Evolutionary conservation across 2,888 invertebrate genomes (phyloP).

Genomic region (Chaetoderma sp.): DNA sequence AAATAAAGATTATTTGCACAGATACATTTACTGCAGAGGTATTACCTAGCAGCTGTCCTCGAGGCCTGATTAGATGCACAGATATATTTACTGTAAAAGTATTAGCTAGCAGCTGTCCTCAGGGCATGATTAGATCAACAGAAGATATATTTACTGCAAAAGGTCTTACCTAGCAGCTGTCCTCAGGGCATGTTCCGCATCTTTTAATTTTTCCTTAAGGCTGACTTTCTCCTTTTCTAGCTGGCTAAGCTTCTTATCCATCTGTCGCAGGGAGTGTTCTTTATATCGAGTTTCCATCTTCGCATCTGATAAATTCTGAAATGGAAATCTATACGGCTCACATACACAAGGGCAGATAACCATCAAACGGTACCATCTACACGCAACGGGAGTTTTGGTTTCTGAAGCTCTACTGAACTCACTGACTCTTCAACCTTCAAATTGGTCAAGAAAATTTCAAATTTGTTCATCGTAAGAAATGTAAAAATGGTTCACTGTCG

Average conservation of each 20-base stretch:
- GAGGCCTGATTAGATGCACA: too few species aligned
- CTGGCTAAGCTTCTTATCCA: constrained; percentile 54
- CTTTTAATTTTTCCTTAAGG: constrained; percentile 54
- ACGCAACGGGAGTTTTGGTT: background rate
- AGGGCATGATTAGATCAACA: background rate
- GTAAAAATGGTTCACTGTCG: too few species aligned
- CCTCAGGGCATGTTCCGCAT: constrained; percentile 64
- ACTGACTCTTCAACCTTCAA: too few species aligned
- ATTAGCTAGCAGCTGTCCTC: background rate
- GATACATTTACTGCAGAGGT: too few species aligned
- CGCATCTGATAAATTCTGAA: constrained; percentile 55
- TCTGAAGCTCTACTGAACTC: too few species aligned
- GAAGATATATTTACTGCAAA: background rate
- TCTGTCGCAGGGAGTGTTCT: constrained; percentile 59
- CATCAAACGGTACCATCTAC: background rate
- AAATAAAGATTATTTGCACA: too few species aligned
- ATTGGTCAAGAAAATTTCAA: too few species aligned
- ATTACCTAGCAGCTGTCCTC: too few species aligned
- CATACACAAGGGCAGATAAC: background rate
- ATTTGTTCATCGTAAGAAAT: too few species aligned
- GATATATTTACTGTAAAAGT: too few species aligned
- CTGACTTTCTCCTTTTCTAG: constrained; percentile 54
- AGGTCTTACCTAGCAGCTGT: constrained; percentile 56
- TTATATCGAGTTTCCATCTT: constrained; percentile 54
- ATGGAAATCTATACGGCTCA: background rate